These are phyloP conservation scores for Melanotus villosus DNA, from an alignment of 2,888 invertebrate genomes.

Conservation along the genomic window DNA sequence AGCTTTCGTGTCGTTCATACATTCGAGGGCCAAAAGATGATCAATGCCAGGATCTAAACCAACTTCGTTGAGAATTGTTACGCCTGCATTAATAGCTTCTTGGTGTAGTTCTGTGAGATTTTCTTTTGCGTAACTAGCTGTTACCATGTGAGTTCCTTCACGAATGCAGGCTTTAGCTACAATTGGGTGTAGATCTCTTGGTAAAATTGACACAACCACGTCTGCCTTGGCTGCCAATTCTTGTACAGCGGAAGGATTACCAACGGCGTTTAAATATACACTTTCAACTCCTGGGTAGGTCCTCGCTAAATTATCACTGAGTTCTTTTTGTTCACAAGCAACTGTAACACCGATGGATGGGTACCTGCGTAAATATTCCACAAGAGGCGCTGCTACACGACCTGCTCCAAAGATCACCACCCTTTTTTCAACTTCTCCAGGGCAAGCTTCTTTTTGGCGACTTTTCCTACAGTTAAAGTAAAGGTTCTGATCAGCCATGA, in stretches of 20 bases:
- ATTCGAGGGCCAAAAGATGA: slow-evolving; percentile 96
- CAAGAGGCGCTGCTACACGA: slow-evolving; percentile 89
- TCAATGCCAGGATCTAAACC: slow-evolving; percentile 95
- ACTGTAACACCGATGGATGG: slow-evolving; percentile 86
- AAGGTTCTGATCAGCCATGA: too few species aligned
- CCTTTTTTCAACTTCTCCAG: slow-evolving; percentile 69
- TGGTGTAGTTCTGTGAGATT: slow-evolving; percentile 86
- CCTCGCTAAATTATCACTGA: slow-evolving; percentile 87
- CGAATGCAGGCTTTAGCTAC: slow-evolving; percentile 90
- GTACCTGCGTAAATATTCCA: slow-evolving; percentile 93
- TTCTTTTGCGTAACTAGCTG: slow-evolving; percentile 94
- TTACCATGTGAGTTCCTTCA: slow-evolving; percentile 93
- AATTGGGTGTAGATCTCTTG: slow-evolving; percentile 89
- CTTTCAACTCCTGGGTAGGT: slow-evolving; percentile 85
- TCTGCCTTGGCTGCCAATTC: slow-evolving; percentile 82
- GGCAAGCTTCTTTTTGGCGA: slow-evolving; percentile 57
- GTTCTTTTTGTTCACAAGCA: slow-evolving; percentile 79
- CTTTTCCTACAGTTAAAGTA: slow-evolving; percentile 58
- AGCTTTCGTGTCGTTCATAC: slow-evolving; percentile 92
- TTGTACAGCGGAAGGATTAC: slow-evolving; percentile 78
- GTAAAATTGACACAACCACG: slow-evolving; percentile 89
- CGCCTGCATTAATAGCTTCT: slow-evolving; percentile 86
- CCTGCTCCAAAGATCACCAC: slow-evolving; percentile 96
- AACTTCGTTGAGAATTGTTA: slow-evolving; percentile 96
- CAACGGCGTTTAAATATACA: slow-evolving; percentile 82